A percentile compares a stretch with the other conserved stretches of the same genome.
Evolutionary conservation across 2,113 vertebrate species (phyloP).

Genomic region (Gymnobelideus leadbeateri): DNA sequence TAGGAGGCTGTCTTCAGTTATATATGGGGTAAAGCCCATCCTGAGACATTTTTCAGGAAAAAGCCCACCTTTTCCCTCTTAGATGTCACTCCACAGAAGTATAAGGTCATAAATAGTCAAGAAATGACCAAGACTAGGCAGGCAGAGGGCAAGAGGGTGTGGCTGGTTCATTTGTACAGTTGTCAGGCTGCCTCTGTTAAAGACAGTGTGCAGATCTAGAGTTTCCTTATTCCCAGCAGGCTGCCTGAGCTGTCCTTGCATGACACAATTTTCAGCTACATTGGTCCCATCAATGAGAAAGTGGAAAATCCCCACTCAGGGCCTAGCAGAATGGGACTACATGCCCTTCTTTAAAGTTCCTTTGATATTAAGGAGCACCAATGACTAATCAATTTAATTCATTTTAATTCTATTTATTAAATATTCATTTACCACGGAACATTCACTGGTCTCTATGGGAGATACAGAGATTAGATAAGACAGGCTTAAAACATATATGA

Average conservation of each 20-base stretch:
- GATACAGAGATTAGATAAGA: neutral
- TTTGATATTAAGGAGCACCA: neutral
- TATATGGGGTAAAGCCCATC: neutral
- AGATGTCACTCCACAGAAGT: neutral
- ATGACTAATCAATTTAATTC: neutral
- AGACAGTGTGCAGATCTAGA: neutral
- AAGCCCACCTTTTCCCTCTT: neutral
- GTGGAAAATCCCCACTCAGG: neutral
- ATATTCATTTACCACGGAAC: neutral
- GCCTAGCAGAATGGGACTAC: neutral
- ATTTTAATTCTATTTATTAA: neutral
- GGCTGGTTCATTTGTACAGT: neutral
- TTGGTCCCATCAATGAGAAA: neutral
- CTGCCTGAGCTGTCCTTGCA: neutral
- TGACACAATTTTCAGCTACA: neutral
- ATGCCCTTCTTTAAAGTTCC: neutral
- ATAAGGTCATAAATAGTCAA: neutral
- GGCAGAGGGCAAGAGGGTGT: neutral
- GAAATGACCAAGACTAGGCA: neutral
- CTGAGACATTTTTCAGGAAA: neutral
- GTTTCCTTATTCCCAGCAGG: neutral
- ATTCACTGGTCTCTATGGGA: neutral
- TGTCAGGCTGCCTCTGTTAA: neutral
- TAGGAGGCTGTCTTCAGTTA: neutral
- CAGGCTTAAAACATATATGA: neutral